These are phyloP conservation scores for Larimichthys polyactis DNA, from an alignment of 2,113 vertebrate genomes.

Conservation along the genomic window DNA sequence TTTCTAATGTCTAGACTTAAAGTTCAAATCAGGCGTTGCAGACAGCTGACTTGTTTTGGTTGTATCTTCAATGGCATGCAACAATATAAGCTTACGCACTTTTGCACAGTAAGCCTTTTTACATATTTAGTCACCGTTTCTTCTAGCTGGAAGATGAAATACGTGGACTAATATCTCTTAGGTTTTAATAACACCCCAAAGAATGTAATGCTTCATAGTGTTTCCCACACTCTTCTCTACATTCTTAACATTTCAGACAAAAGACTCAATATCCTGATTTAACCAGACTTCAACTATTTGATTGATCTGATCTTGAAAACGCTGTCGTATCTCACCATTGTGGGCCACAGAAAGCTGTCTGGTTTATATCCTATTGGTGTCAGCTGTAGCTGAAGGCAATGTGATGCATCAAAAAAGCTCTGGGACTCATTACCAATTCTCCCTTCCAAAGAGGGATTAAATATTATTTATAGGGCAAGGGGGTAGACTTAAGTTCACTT, in stretches of 20 bases:
- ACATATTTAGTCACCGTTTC: constrained; percentile 27
- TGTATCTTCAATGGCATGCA: constrained; percentile 9
- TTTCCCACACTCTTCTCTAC: constrained; percentile 31
- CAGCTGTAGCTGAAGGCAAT: constrained; percentile 68
- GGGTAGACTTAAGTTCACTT: constrained; percentile 76
- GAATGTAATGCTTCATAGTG: background rate
- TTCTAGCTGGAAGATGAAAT: constrained; percentile 27
- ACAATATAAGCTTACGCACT: background rate
- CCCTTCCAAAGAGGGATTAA: constrained; percentile 75
- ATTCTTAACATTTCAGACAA: constrained; percentile 35
- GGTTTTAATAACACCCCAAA: constrained; percentile 39
- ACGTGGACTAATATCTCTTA: constrained; percentile 19
- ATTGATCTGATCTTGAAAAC: constrained; percentile 66
- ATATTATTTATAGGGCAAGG: constrained; percentile 80
- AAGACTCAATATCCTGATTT: constrained; percentile 44
- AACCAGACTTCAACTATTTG: constrained; percentile 53
- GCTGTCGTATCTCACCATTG: constrained; percentile 46
- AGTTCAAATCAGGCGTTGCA: constrained; percentile 15
- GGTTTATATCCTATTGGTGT: constrained; percentile 71
- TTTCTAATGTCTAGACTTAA: background rate
- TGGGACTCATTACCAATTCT: constrained; percentile 71
- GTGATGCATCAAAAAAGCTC: constrained; percentile 72
- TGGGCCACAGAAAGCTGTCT: constrained; percentile 57
- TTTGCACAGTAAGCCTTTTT: constrained; percentile 23
- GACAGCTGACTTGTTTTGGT: constrained; percentile 4